phyloP scores from a whole-genome alignment of 2,888 invertebrate species.

The Lithophane ornitopus region DNA sequence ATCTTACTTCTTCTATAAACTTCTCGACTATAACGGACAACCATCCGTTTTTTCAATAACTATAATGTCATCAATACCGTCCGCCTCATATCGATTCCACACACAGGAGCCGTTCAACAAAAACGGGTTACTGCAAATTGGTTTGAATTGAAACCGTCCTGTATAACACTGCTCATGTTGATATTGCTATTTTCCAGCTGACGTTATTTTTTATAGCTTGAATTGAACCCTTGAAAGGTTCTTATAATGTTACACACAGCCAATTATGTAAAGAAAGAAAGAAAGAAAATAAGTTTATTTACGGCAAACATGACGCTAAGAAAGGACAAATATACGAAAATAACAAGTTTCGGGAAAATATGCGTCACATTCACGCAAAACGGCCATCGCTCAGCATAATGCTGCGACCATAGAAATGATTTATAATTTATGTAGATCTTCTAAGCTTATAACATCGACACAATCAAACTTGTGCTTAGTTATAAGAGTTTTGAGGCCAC shows the following conservation, averaged over 20 bases:
- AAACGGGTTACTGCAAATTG: slow-evolving; percentile 38
- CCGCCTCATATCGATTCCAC: slow-evolving; percentile 41
- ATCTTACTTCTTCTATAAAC: background rate
- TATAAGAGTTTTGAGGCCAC: background rate
- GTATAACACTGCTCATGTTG: background rate
- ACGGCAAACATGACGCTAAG: too few relatives aligned
- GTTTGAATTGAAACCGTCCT: slow-evolving; percentile 14
- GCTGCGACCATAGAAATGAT: too few relatives aligned
- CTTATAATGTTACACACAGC: background rate
- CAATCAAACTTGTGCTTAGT: background rate
- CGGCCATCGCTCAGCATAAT: too few relatives aligned
- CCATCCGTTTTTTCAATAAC: slow-evolving; percentile 33
- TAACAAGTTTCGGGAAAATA: too few relatives aligned
- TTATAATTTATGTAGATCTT: background rate
- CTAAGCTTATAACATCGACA: background rate
- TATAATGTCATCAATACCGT: slow-evolving; percentile 14
- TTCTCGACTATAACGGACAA: background rate
- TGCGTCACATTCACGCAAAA: too few relatives aligned
- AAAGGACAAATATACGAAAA: too few relatives aligned
- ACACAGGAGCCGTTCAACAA: slow-evolving; percentile 14
- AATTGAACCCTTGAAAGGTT: background rate
- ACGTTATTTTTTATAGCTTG: background rate
- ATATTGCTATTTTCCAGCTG: background rate
- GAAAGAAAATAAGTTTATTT: too few relatives aligned
- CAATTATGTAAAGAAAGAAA: too few relatives aligned